Base-by-base conservation (phyloP, 2,888 invertebrate species). In the Corbicula japonica region DNA sequence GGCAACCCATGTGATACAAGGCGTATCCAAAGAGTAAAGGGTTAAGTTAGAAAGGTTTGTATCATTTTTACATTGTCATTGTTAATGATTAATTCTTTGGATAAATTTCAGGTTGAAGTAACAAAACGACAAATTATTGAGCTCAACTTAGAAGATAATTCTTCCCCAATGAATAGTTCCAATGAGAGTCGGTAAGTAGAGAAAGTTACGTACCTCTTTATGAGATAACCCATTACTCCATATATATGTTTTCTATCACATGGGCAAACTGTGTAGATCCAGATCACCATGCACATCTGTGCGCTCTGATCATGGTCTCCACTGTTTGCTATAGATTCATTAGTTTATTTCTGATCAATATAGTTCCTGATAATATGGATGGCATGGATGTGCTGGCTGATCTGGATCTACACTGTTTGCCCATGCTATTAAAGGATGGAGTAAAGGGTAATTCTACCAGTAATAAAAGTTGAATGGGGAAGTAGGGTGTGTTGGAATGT, bases 51-150 rank as follows among this genome's bases (percentile, higher is more conserved):
- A n/a, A n/a, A n/a, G n/a, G n/a, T n/a, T n/a, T n/a, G n/a, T n/a
- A n/a, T n/a, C n/a, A n/a, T n/a, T n/a, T n/a, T n/a, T n/a, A n/a
- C n/a, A n/a, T n/a, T 28, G 56, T 30, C n/a, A 34, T 18, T 1
- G n/a, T 4, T 21, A 32, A 35, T 34, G 46, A 35, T 35, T 60
- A 23, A n/a, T n/a, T 2, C 38, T 2, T 23, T 18, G 23, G 8
- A n/a, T 34, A 18, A n/a, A 23, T 77, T 72, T 26, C 77, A 90
- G 90, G 87, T 89, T 34, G 89, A 90, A 72, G 88, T 89, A 34
- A 90, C 87, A 48, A 88, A 89, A 77, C 83, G 89, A 83, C 89
- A 90, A 74, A 89, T 90, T 58, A 87, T 88, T 65, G 89, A 89
- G 85, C 83, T 90, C 75, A 88, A 88, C 80, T 58, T 90, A 82